A percentile compares a stretch with the other conserved stretches of the same genome.
Evolutionary conservation across 1,140 invertebrate genomes (phyloP).

Genomic region (Himalopsyche phryganea): DNA sequence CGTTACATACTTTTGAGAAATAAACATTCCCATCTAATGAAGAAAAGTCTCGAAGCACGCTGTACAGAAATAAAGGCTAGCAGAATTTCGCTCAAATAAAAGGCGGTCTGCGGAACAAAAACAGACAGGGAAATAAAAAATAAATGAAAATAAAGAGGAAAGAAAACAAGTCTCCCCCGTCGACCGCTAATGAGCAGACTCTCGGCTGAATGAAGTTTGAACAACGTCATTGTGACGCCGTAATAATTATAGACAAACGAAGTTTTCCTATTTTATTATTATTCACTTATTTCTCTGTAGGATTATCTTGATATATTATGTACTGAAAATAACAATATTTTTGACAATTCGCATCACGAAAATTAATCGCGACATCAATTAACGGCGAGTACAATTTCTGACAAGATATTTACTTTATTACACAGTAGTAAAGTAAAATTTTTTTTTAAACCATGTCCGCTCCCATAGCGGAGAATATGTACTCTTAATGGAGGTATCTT

Average conservation of each 20-base stretch:
- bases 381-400: no score
- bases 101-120: slow-evolving; percentile 2
- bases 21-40: no score
- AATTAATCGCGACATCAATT: no score
- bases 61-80: slow-evolving; percentile 1
- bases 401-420: no score
- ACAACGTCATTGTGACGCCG: slow-evolving; percentile 11
- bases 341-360: no score
- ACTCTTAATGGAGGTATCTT: no score
- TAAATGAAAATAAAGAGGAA: not conserved
- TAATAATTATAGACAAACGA: slow-evolving; percentile 13
- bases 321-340: no score
- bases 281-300: not conserved
- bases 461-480: no score
- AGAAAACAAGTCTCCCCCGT: slow-evolving; percentile 12
- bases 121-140: slow-evolving; percentile 8
- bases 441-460: no score
- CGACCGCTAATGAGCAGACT: slow-evolving; percentile 29
- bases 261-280: slow-evolving; percentile 2
- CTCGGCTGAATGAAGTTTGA: slow-evolving; percentile 25
- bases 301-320: no score
- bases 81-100: slow-evolving; percentile 16
- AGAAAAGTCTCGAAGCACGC: not conserved
- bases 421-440: no score
- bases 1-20: no score